A percentile compares a stretch with the other conserved stretches of the same genome.
Conservation (phyloP, 2,113 vertebrate genomes). For the Arothron firmamentum region DNA sequence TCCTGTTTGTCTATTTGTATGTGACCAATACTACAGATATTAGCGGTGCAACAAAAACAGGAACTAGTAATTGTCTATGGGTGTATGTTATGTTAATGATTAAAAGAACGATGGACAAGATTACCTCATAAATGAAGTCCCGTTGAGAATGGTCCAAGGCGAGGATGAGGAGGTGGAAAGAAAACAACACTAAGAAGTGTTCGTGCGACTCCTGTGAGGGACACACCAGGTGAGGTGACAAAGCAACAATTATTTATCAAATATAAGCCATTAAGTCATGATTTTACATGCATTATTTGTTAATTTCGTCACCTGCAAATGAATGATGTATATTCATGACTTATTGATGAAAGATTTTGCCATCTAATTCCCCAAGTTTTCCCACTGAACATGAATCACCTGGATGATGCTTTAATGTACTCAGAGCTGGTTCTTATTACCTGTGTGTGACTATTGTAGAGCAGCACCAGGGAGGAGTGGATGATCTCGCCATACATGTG, state of each 20-base stretch:
- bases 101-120: background rate
- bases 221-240: background rate
- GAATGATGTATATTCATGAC: too few relatives aligned
- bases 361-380: background rate
- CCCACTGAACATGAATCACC: background rate
- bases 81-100: background rate
- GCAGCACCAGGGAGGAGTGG: slow-evolving; percentile 73
- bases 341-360: too few relatives aligned
- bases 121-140: slow-evolving; percentile 79
- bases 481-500: slow-evolving; percentile 76
- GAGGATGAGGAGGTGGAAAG: slow-evolving; percentile 80
- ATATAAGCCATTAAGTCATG: background rate
- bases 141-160: slow-evolving; percentile 70
- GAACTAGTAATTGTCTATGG: too few relatives aligned
- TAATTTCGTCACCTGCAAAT: too few relatives aligned
- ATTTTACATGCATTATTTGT: background rate
- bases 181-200: slow-evolving; percentile 77
- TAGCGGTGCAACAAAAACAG: too few relatives aligned
- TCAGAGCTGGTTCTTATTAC: slow-evolving; percentile 46
- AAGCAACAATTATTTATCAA: background rate
- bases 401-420: background rate
- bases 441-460: slow-evolving; percentile 69
- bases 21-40: too few relatives aligned
- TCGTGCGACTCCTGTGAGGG: slow-evolving; percentile 69
- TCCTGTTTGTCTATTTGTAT: too few relatives aligned